Evolutionary conservation across 2,797 vertebrate genomes (phyloP).

Genomic region (Heterohyrax brucei): DNA sequence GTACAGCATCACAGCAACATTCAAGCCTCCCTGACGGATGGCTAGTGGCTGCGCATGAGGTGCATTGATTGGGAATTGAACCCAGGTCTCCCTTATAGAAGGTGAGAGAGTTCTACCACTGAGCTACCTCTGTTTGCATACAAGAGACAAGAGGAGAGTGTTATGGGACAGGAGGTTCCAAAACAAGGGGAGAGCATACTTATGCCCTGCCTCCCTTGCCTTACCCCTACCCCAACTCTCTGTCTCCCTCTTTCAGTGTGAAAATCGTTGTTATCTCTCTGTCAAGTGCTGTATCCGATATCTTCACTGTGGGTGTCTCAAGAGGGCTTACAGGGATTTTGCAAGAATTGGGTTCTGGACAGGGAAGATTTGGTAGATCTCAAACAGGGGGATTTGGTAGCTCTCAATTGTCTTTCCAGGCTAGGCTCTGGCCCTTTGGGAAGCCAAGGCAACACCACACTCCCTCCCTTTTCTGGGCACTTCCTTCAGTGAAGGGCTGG

Average conservation of each 20-base stretch:
- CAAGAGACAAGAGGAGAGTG: neutral
- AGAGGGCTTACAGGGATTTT: neutral
- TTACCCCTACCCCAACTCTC: accelerated
- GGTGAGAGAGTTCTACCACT: neutral
- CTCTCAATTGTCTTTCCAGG: neutral
- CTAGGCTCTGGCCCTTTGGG: neutral
- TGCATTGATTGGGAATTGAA: neutral
- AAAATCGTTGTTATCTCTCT: neutral
- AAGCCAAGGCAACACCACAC: neutral
- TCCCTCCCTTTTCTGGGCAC: neutral
- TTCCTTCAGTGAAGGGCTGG: neutral
- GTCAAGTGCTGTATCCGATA: neutral
- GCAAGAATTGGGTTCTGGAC: neutral
- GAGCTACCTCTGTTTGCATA: neutral
- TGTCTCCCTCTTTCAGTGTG: neutral
- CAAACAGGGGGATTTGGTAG: neutral
- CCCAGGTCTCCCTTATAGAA: neutral
- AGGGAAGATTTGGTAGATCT: neutral
- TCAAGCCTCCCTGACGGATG: neutral
- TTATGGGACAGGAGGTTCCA: neutral
- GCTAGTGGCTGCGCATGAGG: neutral
- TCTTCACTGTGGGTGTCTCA: neutral
- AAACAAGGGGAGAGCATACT: neutral
- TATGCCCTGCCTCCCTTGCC: neutral
- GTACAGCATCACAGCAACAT: neutral